Percentiles rank a stretch among this genome's conserved stretches.
Evolutionary conservation across 1,140 invertebrate genomes (phyloP).

Genomic region (Bombus impatiens): DNA sequence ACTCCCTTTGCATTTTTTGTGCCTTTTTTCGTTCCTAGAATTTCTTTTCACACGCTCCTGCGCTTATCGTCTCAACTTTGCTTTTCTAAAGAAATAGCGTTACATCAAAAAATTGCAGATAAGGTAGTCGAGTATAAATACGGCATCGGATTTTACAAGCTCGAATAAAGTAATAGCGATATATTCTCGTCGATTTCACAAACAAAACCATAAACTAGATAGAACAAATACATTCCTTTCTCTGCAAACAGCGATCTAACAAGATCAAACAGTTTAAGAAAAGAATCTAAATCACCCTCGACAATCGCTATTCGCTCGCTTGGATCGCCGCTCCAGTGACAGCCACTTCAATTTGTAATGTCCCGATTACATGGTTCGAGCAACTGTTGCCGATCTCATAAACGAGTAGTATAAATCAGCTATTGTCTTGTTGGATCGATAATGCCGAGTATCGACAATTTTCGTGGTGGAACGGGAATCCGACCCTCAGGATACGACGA

Average conservation of each 20-base stretch:
- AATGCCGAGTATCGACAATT: conserved; percentile 44
- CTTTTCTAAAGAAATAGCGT: too few species aligned
- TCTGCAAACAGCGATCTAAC: background rate
- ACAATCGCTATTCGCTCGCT: background rate
- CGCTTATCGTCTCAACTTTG: too few species aligned
- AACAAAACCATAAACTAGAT: background rate
- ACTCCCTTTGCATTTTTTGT: too few species aligned
- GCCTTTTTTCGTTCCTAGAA: too few species aligned
- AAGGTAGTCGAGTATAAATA: too few species aligned
- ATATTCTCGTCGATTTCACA: background rate
- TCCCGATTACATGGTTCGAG: conserved; percentile 23
- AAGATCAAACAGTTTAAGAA: background rate
- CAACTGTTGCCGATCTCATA: conserved; percentile 5
- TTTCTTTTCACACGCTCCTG: too few species aligned
- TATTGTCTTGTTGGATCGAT: conserved; percentile 12
- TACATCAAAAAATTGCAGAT: too few species aligned
- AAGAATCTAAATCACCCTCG: background rate
- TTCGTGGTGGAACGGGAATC: background rate
- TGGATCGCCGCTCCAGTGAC: background rate
- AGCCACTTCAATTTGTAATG: conserved; percentile 27
- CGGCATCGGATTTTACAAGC: too few species aligned
- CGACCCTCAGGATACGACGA: conserved; percentile 38
- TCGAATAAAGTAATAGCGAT: too few species aligned
- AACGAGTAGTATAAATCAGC: conserved; percentile 42
- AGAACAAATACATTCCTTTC: background rate